A percentile compares a stretch with the other conserved stretches of the same genome.
phyloP scores from a whole-genome alignment of 2,888 invertebrate species.

The Anarsia innoxiella region DNA sequence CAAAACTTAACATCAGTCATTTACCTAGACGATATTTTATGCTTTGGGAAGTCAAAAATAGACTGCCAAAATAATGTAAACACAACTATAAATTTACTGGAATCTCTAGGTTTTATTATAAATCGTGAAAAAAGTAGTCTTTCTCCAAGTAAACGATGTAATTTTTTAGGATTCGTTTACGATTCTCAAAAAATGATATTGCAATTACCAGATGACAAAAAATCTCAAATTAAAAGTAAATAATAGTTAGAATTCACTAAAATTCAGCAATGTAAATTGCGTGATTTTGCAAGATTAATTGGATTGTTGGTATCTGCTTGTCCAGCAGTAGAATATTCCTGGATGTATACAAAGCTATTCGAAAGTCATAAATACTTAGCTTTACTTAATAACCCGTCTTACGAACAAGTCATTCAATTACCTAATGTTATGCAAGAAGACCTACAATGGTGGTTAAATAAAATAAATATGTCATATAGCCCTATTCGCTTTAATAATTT shows the following conservation, averaged over 20 bases:
- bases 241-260: no score
- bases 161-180: conserved; percentile 3
- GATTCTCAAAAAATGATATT: conserved; percentile 3
- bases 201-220: neutral
- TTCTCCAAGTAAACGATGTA: neutral
- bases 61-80: neutral
- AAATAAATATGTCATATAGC: no score
- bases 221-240: no score
- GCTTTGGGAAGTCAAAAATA: neutral
- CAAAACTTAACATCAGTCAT: neutral
- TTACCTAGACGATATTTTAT: conserved; percentile 5
- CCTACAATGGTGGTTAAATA: conserved; percentile 3
- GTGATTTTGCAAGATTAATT: conserved; percentile 1
- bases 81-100: neutral
- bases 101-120: conserved; percentile 7
- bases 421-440: neutral
- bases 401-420: neutral
- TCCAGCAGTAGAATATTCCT: conserved; percentile 4
- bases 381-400: neutral
- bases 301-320: neutral
- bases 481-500: neutral
- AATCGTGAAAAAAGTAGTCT: conserved; percentile 8
- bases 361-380: conserved; percentile 6
- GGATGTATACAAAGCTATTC: conserved; percentile 8
- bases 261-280: no score